Conservation (phyloP, 2,113 vertebrate species). For the Crocuta crocuta region DNA sequence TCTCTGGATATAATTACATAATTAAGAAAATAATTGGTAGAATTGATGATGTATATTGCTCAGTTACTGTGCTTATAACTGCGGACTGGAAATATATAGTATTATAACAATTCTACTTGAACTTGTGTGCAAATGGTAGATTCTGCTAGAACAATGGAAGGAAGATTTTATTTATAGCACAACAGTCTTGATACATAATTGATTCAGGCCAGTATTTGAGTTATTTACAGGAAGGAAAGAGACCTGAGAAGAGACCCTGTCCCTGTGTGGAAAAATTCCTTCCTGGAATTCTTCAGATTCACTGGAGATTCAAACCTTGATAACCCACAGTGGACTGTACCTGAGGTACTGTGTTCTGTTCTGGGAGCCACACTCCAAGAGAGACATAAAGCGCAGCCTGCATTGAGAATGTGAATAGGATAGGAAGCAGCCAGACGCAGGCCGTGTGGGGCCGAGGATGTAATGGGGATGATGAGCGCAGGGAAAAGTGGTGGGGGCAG, state of each 20-base stretch:
- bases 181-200: slow-evolving; percentile 33
- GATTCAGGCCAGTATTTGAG: slow-evolving; percentile 14
- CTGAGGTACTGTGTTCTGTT: not conserved
- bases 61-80: slow-evolving; percentile 16
- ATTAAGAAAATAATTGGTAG: not conserved
- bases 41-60: not conserved
- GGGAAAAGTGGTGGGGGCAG: not conserved
- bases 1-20: slow-evolving; percentile 14
- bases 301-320: not conserved
- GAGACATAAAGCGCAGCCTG: not conserved
- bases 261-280: slow-evolving; percentile 31
- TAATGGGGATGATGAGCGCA: not conserved
- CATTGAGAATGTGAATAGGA: not conserved
- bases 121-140: not conserved
- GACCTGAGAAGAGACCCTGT: slow-evolving; percentile 1
- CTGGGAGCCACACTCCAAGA: not conserved
- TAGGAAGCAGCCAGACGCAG: too few relatives aligned
- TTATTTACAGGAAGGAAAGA: slow-evolving; percentile 64
- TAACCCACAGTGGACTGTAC: not conserved
- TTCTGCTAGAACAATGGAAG: slow-evolving; percentile 50
- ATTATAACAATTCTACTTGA: slow-evolving; percentile 4
- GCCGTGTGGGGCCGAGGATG: fast-evolving
- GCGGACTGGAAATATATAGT: not conserved
- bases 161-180: slow-evolving; percentile 65
- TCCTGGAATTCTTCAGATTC: slow-evolving; percentile 49